These are phyloP conservation scores for Rostratula benghalensis DNA, from an alignment of 2,113 vertebrate species.

Conservation along the genomic window DNA sequence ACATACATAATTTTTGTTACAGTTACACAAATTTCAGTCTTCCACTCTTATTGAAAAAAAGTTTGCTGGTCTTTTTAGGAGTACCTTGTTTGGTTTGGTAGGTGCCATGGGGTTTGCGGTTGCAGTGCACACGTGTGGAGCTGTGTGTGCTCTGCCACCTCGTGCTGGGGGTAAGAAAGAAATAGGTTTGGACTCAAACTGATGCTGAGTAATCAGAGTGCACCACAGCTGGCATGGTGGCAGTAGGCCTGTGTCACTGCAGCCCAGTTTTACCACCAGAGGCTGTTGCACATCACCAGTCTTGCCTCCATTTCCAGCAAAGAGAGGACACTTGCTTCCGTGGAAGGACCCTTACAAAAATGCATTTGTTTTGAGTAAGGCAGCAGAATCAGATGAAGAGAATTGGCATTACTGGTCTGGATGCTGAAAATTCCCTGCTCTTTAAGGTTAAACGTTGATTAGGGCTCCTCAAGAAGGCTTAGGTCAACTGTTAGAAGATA, in stretches of 20 bases:
- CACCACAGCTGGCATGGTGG: background rate
- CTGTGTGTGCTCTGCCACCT: background rate
- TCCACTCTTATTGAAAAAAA: background rate
- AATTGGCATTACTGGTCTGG: background rate
- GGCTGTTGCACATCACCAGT: background rate
- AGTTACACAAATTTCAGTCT: background rate
- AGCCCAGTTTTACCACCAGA: background rate
- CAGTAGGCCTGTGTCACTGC: background rate
- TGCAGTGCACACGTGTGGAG: background rate
- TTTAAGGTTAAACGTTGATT: background rate
- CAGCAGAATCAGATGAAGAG: background rate
- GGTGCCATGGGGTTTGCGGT: background rate
- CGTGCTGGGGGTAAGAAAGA: accelerated
- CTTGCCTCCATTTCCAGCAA: background rate
- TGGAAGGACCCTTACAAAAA: background rate
- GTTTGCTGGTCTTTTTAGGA: background rate
- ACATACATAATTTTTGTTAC: background rate
- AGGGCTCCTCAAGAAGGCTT: background rate
- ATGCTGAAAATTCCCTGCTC: background rate
- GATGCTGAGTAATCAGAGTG: background rate
- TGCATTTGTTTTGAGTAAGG: background rate
- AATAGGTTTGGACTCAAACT: background rate
- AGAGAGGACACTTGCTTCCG: background rate
- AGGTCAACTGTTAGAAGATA: background rate
- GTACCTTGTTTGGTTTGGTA: background rate